phyloP scores from a whole-genome alignment of 2,113 vertebrate species.

The Furnarius figulus region DNA sequence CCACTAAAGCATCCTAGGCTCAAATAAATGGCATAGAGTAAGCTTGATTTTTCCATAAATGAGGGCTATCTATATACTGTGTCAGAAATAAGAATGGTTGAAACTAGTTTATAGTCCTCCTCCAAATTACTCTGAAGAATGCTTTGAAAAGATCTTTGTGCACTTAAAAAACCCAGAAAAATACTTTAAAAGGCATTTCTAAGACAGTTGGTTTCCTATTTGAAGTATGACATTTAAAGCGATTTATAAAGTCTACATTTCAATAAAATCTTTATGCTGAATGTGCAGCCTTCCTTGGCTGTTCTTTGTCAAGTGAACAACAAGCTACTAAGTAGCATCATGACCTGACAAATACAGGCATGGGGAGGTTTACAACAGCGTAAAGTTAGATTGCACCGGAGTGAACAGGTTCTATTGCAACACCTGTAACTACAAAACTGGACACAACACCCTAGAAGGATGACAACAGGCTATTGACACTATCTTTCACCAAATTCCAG shows the following conservation, averaged over 20 bases:
- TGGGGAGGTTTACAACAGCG: not conserved
- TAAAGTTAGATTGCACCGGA: not conserved
- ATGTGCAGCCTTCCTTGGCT: not conserved
- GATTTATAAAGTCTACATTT: not conserved
- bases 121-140: not conserved
- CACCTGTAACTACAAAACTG: not conserved
- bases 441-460: rapidly evolving
- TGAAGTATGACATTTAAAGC: not conserved
- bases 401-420: not conserved
- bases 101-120: not conserved
- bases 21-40: not conserved
- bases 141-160: not conserved
- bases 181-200: not conserved
- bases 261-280: not conserved
- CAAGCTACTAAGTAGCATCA: not conserved
- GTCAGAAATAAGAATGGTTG: not conserved
- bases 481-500: not conserved
- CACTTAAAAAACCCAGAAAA: not conserved
- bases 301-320: not conserved
- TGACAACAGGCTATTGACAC: not conserved
- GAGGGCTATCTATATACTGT: not conserved
- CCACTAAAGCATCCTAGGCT: not conserved
- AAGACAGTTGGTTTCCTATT: not conserved
- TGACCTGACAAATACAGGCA: not conserved
- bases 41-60: not conserved